These are phyloP conservation scores for Ormyrus labotus DNA, from an alignment of 2,888 invertebrate species.

Conservation along the genomic window DNA sequence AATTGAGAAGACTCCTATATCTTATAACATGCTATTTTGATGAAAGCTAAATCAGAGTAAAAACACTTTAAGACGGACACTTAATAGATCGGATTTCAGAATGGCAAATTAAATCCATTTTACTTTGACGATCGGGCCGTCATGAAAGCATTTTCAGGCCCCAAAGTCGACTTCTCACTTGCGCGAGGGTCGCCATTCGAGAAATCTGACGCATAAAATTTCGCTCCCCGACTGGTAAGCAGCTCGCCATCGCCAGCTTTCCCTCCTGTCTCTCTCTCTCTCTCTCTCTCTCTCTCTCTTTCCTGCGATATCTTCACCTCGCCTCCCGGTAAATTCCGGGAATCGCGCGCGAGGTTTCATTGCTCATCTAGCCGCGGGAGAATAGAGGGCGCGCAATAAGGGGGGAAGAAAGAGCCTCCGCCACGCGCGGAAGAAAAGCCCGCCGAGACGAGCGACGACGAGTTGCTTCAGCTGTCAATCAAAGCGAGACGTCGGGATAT, in stretches of 20 bases:
- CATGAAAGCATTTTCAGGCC: too few relatives aligned
- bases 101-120: too few relatives aligned
- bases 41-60: too few relatives aligned
- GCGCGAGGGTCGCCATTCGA: too few relatives aligned
- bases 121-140: too few relatives aligned
- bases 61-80: too few relatives aligned
- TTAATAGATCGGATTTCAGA: too few relatives aligned
- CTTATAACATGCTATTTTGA: too few relatives aligned
- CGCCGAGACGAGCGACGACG: constrained; percentile 10
- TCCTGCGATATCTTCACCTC: background rate
- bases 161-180: too few relatives aligned
- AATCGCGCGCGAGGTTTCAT: constrained; percentile 48
- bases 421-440: constrained; percentile 40
- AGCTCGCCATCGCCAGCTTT: background rate
- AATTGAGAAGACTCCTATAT: too few relatives aligned
- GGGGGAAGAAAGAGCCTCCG: background rate
- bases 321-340: constrained; percentile 34
- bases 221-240: too few relatives aligned
- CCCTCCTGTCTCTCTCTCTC: background rate
- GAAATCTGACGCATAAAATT: too few relatives aligned
- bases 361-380: constrained; percentile 43
- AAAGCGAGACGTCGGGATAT: constrained; percentile 44
- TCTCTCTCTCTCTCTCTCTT: background rate
- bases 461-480: constrained; percentile 63
- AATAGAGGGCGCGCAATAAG: constrained; percentile 35